Base-by-base conservation (phyloP, 2,797 vertebrate genomes). In the Micromesistius poutassou region DNA sequence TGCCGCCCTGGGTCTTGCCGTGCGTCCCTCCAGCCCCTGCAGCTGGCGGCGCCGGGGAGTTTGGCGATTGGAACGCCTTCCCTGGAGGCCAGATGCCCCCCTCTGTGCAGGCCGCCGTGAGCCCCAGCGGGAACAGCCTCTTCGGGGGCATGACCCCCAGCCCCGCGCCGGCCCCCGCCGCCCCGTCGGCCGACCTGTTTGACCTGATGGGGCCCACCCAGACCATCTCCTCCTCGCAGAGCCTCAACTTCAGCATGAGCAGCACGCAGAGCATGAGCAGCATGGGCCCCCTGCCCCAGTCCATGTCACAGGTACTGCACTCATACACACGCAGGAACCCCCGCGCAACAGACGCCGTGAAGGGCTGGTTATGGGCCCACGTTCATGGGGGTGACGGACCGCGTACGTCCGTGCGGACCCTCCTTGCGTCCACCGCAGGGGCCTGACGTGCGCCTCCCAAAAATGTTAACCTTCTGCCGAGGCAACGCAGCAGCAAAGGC, bases 31-130 rank as follows among this genome's bases (percentile, higher is more conserved):
- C 87, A 93, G 94, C 90, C 83, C 85, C 93, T 85, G 85, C 93
- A 85, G 75, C 95, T 55, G 94, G 91, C 92, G 94, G 94, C 81
- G 97, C 95, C 76, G 95, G 94, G 91, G 97, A 98, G 28, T 99
- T 99, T 85, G 97, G 97, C 78, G 96, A 97, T 80, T 99, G 97
- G 98, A 97, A 95, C 85, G 94, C 97, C 88, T 98, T 99, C 92
- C 96, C 94, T 78, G 91, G 93, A 73, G 93, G 92, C 85, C 92
- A 96, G 81, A 91, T 92, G 78, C 93, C 92, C 83, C 83, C 89
- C 87, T 79, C 91, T 36, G 86, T 91, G 68, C 96, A 95, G 89
- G 86, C 94, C 74, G 86, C 94, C 74, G 81, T 70, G 2, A 87
- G 87, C 79, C 83, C 73, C 75, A 77, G 88, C 19, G 90, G 86